A percentile compares a stretch with the other conserved stretches of the same genome.
phyloP scores from a whole-genome alignment of 92 coral and sea anemone species.

The Isaurus tuberculatus region DNA sequence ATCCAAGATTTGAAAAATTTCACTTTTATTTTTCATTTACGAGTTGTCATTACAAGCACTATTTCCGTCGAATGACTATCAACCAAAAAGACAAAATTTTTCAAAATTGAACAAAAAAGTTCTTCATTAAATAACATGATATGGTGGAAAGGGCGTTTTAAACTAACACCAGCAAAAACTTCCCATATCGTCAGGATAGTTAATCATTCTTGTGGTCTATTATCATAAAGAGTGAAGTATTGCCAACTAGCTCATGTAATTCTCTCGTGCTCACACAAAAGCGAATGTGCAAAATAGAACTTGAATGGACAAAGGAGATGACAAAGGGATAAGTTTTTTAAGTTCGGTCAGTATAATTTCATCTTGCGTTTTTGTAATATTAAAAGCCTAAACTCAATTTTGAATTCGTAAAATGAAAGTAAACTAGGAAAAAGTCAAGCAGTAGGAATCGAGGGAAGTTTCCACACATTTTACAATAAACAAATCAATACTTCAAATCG shows the following conservation, averaged over 20 bases:
- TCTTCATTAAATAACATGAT: neutral
- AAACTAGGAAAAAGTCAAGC: too few species aligned
- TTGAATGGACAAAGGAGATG: constrained; percentile 26
- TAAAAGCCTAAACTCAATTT: neutral
- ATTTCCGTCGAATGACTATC: neutral
- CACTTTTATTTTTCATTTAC: neutral
- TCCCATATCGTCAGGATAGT: neutral
- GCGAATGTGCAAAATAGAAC: neutral
- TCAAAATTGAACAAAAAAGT: neutral
- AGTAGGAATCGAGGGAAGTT: neutral
- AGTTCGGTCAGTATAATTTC: constrained; percentile 17
- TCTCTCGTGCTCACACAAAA: constrained; percentile 18
- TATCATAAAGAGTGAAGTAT: neutral
- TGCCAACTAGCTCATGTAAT: neutral
- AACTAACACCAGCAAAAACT: constrained; percentile 29
- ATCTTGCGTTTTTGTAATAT: neutral
- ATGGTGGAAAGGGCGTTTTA: constrained; percentile 11
- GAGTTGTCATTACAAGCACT: neutral
- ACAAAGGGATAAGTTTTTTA: constrained; percentile 1
- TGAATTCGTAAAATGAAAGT: neutral
- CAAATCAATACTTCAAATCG: neutral
- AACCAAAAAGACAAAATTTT: neutral
- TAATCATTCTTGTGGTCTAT: constrained; percentile 11
- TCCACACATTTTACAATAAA: neutral
- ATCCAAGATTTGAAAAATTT: neutral